Evolutionary conservation across 2,888 invertebrate species (phyloP).

Genomic region (Alviniconcha strummeri): DNA sequence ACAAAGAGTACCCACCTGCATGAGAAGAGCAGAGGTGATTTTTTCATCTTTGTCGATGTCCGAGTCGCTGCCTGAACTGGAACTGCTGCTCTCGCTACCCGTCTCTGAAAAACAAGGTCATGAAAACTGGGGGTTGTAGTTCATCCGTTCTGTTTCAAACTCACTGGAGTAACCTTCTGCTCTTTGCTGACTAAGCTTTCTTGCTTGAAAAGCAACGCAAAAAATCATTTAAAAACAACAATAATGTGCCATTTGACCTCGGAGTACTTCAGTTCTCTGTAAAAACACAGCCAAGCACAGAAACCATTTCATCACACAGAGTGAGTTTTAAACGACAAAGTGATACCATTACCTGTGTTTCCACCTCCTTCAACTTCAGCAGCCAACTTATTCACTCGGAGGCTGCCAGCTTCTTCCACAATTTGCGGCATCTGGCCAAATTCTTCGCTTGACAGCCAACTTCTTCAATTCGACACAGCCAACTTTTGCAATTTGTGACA

Average conservation of each 20-base stretch:
- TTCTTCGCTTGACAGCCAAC: too few species aligned
- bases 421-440: too few species aligned
- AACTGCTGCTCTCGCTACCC: conserved; percentile 68
- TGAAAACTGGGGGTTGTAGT: too few species aligned
- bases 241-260: not conserved
- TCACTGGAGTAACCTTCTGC: not conserved
- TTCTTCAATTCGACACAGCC: too few species aligned
- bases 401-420: too few species aligned
- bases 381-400: too few species aligned
- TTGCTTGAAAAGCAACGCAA: not conserved
- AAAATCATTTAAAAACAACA: not conserved
- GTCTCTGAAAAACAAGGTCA: conserved; percentile 44
- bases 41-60: conserved; percentile 73
- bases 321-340: too few species aligned
- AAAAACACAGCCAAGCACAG: too few species aligned
- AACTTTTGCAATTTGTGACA: too few species aligned
- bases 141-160: not conserved
- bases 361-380: too few species aligned
- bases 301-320: too few species aligned
- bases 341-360: too few species aligned
- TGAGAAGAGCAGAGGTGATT: conserved; percentile 72
- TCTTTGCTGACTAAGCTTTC: not conserved
- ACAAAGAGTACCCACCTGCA: conserved; percentile 61
- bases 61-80: conserved; percentile 72
- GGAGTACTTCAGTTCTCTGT: not conserved